A percentile compares a stretch with the other conserved stretches of the same genome.
phyloP scores from a whole-genome alignment of 2,888 invertebrate genomes.

The Gymnosoma rotundatum region DNA sequence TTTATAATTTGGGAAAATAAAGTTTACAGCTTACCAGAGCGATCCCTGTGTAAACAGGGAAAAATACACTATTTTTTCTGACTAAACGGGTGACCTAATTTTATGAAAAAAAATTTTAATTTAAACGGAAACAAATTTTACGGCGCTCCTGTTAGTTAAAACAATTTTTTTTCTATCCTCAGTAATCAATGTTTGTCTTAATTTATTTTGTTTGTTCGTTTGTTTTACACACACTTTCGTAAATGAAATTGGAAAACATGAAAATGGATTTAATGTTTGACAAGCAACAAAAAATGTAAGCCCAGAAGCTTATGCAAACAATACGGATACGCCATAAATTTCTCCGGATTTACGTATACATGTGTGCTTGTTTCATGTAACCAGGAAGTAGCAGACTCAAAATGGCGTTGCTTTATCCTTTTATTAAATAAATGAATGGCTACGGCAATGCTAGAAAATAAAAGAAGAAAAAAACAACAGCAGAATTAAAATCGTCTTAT shows the following conservation, averaged over 20 bases:
- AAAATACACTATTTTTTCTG: neutral
- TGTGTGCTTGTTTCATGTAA: conserved; percentile 25
- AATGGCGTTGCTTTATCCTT: conserved; percentile 41
- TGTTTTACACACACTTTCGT: conserved; percentile 34
- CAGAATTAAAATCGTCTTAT: conserved; percentile 59
- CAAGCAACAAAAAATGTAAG: conserved; percentile 52
- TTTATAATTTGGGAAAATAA: too few species aligned
- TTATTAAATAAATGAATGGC: neutral
- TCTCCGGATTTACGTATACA: neutral
- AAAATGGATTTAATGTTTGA: conserved; percentile 57
- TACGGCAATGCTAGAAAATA: neutral
- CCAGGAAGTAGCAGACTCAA: conserved; percentile 48
- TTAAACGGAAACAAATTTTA: conserved; percentile 6
- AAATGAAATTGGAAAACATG: conserved; percentile 60
- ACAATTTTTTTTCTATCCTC: conserved; percentile 19
- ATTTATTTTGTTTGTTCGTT: conserved; percentile 13
- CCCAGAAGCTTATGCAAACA: conserved; percentile 53
- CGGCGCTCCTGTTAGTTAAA: neutral
- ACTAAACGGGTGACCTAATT: neutral
- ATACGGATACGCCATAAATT: conserved; percentile 57
- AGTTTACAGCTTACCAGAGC: too few species aligned
- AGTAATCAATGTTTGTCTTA: conserved; percentile 12
- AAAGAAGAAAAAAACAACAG: conserved; percentile 29
- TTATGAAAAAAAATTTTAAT: conserved; percentile 12
- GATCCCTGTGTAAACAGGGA: too few species aligned